Conservation (phyloP, 2,113 vertebrate species). For the Glaucidium brasilianum region DNA sequence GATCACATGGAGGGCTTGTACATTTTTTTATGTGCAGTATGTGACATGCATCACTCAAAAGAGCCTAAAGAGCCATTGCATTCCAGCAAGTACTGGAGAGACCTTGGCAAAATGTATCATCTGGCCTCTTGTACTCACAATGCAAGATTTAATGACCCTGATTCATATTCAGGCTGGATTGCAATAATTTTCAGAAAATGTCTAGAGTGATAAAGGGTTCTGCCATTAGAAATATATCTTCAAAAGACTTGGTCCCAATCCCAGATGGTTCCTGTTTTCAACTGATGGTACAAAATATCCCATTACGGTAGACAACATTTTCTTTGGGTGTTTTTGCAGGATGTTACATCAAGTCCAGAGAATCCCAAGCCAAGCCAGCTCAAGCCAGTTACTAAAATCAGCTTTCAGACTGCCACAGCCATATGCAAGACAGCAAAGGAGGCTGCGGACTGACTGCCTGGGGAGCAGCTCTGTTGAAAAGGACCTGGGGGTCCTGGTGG, state of each 20-base stretch:
- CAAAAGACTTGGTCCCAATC: neutral
- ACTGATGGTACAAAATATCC: constrained; percentile 3
- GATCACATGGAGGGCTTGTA: neutral
- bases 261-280: neutral
- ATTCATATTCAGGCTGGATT: constrained; percentile 21
- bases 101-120: constrained; percentile 31
- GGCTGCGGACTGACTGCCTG: neutral
- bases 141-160: constrained; percentile 51
- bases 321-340: neutral
- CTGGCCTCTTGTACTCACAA: neutral
- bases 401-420: neutral
- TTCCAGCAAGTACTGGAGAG: constrained; percentile 15
- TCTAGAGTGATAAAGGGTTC: constrained; percentile 22
- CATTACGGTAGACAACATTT: neutral
- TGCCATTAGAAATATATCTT: constrained; percentile 11
- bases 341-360: neutral
- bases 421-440: neutral
- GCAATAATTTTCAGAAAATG: constrained; percentile 40
- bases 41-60: constrained; percentile 27
- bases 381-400: neutral
- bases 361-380: neutral
- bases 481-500: neutral
- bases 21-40: neutral
- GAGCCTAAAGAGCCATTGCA: neutral
- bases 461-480: neutral